phyloP scores from a whole-genome alignment of 2,888 invertebrate genomes.

The Megalurothrips usitatus region DNA sequence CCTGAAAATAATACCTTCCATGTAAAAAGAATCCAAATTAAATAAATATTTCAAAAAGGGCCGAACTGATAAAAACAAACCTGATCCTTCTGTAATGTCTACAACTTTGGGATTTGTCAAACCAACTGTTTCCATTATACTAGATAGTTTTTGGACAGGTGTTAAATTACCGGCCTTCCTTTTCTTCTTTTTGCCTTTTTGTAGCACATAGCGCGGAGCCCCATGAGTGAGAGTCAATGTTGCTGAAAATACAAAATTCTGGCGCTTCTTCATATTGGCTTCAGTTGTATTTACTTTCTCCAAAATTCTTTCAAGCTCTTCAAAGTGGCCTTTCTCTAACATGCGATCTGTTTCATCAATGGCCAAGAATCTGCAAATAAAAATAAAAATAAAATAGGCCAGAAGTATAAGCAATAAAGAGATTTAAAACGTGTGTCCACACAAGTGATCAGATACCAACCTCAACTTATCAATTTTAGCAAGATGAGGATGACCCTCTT shows the following conservation, averaged over 20 bases:
- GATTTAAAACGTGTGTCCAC: neutral
- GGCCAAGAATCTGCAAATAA: conserved; percentile 68
- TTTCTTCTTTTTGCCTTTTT: conserved; percentile 36
- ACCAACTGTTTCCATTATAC: conserved; percentile 73
- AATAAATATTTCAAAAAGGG: conserved; percentile 6
- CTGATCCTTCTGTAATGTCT: conserved; percentile 77
- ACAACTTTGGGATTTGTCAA: conserved; percentile 88
- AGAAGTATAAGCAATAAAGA: neutral
- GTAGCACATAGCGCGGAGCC: conserved; percentile 62
- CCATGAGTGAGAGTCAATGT: conserved; percentile 90
- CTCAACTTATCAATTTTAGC: conserved; percentile 65
- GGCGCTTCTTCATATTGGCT: conserved; percentile 56
- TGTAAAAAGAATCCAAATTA: conserved; percentile 25
- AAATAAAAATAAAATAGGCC: neutral
- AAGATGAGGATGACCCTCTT: conserved; percentile 66
- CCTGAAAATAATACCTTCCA: conserved; percentile 49
- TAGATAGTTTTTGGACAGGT: conserved; percentile 68
- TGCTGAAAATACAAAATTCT: conserved; percentile 96
- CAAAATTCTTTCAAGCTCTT: conserved; percentile 78
- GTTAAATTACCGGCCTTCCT: conserved; percentile 51
- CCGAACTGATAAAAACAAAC: conserved; percentile 45
- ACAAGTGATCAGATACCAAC: conserved; percentile 44
- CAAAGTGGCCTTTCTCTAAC: conserved; percentile 94
- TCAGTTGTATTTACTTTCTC: conserved; percentile 72
- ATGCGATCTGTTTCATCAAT: conserved; percentile 99